Evolutionary conservation across 1,140 invertebrate species (phyloP), one percentile per base, ranked within the genome.

Genomic region (Drosophila nebulosa): DNA sequence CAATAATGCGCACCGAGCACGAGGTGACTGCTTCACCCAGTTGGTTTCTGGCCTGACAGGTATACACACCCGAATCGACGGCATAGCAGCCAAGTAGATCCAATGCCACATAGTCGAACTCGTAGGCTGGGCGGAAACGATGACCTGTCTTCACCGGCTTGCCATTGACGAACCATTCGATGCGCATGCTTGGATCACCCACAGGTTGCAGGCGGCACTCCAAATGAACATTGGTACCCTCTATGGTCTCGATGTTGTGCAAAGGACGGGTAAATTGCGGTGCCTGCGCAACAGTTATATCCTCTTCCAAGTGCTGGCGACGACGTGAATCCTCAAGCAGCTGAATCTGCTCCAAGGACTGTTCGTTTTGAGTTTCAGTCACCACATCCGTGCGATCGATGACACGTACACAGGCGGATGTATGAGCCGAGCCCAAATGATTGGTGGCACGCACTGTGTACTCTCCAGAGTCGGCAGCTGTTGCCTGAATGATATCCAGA

Each of bases 161-260:
- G 46, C 98, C 98, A 92, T 99, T 99, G 21, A 97, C 96, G 89
- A 98, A 97, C 99, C 99, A 99, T 78, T 99, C 98, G 4, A 99
- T 96, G 90, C 94, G 95, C 97, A 99, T 98, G 4, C 95, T 96
- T 0, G 97, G 95, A 92, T 99, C 98, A 26, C 98, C 97, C 58
- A 99, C 96, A 4, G 98, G 99, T 89, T 97, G 96, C 30, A 99
- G 92, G 60, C 97, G 95, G 79, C 96, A 97, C 92, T 99, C 98
- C 86, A 99, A 93, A 91, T 98, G 97, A 30, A 98, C 96, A 85
- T 98, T 97, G 0, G 96, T 97, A 36, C 98, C 94, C 93, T 99
- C 98, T 60, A 97, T 93, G 0, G 97, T 97, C 91, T 98, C 97
- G 68, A 97, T 95, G 85, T 98, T 98, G 89, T 98, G 97, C 69